These are phyloP conservation scores for Marasmarcha lunaedactyla DNA, from an alignment of 2,888 invertebrate species.

Conservation along the genomic window DNA sequence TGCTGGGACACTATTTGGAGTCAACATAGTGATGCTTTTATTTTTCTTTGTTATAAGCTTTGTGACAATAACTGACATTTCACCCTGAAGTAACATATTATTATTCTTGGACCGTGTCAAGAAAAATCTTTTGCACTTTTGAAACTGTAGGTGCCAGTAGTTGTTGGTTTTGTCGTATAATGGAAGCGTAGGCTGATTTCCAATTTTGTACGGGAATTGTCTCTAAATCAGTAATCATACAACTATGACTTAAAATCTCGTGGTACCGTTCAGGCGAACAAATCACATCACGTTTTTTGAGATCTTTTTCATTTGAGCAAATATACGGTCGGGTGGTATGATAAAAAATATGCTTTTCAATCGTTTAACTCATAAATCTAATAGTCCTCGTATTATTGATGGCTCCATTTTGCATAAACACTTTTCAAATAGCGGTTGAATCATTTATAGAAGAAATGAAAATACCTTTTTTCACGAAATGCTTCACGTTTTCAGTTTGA, in stretches of 20 bases:
- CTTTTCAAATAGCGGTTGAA: too few relatives aligned
- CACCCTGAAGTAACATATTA: constrained; percentile 11
- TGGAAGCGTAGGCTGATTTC: constrained; percentile 10
- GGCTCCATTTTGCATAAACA: too few relatives aligned
- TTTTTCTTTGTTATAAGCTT: constrained; percentile 6
- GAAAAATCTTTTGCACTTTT: constrained; percentile 3
- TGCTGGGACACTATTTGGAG: constrained; percentile 8
- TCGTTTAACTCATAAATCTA: too few relatives aligned
- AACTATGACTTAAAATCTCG: constrained; percentile 10
- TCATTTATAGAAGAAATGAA: too few relatives aligned
- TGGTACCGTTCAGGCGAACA: constrained; percentile 11
- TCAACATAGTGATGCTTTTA: constrained; percentile 11
- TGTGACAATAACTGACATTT: constrained; percentile 8
- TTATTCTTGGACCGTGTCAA: constrained; percentile 11
- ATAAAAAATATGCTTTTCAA: constrained; percentile 22
- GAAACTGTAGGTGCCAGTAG: constrained; percentile 13
- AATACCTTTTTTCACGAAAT: too few relatives aligned
- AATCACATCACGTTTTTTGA: constrained; percentile 12
- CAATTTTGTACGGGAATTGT: constrained; percentile 11
- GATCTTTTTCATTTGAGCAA: constrained; percentile 20
- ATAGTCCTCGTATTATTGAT: too few relatives aligned
- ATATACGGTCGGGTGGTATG: constrained; percentile 21
- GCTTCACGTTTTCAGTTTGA: too few relatives aligned
- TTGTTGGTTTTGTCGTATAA: constrained; percentile 15
- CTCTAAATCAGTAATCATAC: constrained; percentile 13